Base-by-base conservation (phyloP, 2,113 vertebrate genomes). In the Penelope pileata region DNA sequence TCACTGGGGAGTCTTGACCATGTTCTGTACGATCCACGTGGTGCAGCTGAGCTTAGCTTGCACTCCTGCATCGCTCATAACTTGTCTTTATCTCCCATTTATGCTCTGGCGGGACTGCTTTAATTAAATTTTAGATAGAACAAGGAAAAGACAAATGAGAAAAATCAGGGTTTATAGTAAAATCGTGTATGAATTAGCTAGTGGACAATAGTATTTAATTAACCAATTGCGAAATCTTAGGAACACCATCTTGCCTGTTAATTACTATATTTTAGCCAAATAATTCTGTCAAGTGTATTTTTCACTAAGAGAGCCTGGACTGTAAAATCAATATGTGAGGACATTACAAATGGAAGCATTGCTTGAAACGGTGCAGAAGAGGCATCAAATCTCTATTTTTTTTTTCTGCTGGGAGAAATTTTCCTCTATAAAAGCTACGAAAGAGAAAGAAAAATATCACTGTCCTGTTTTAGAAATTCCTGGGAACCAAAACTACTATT, bases 181-280 rank as follows among this genome's bases (percentile, higher is more conserved):
- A 80, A 76, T 63, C 17, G 34, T 42, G 5, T 73, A 76, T 80
- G 78, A 60, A 26, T 72, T 84, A 76, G 24, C 5, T 66, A 58
- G n/a, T 66, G n/a, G 58, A 69, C 24, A 69, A 50, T 9, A 48
- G 26, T 40, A 54, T 74, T 74, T 74, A 51, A 67, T 70, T n/a
- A 94, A 81, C n/a, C 18, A 32, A 6, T 48, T 94, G 36, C 29
- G 91, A 58, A 77, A 77, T 42, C 36, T 83, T 80, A 74, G 83
- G 67, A 86, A 77, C 27, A 93, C 5, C 8, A 29, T 69, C 26
- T 88, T 77, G 30, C 45, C 53, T 53, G 24, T 58, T 85, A 90
- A 75, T 82, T 86, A 53, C 9, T 82, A 3, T 82, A 94, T 91
- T 95, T 95, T 73, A 80, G 30, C 16, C 53, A 73, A 88, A 69